phyloP scores from a whole-genome alignment of 23 tunicate genomes.

The Trididemnum clinides region DNA sequence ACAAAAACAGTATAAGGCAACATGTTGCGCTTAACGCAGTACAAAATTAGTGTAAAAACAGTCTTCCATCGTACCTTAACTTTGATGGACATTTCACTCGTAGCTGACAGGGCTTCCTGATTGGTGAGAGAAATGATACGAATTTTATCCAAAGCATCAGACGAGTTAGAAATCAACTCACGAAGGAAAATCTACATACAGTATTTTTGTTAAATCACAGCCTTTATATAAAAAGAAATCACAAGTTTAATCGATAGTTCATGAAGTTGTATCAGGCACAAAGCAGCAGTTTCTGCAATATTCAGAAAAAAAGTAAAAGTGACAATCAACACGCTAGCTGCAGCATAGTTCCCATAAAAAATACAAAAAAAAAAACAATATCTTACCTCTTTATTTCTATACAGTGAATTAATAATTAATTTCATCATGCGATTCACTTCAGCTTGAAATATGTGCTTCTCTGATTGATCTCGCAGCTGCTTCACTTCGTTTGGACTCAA shows the following conservation, averaged over 20 bases:
- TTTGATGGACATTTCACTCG: conserved; percentile 92
- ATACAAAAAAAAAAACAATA: neutral
- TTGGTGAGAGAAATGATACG: conserved; percentile 88
- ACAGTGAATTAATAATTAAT: conserved; percentile 92
- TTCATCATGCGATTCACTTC: conserved; percentile 99
- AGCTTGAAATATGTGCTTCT: conserved; percentile 92
- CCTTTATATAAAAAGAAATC: too few species aligned
- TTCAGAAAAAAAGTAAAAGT: neutral
- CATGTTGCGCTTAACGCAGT: too few species aligned
- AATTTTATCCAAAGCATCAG: conserved; percentile 99
- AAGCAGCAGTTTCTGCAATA: neutral
- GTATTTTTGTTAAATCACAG: too few species aligned
- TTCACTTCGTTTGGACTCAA: conserved; percentile 88
- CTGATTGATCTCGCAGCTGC: conserved; percentile 93
- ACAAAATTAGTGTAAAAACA: too few species aligned
- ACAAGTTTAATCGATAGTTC: neutral
- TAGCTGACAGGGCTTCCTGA: conserved; percentile 62
- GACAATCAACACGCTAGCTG: neutral
- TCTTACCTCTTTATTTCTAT: conserved; percentile 89
- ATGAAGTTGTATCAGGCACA: too few species aligned
- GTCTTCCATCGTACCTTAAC: conserved; percentile 82
- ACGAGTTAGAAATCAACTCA: conserved; percentile 95
- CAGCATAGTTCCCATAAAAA: neutral
- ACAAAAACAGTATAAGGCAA: too few species aligned
- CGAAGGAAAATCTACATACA: conserved; percentile 97